Percentiles rank a stretch among this genome's conserved stretches.
phyloP scores from a whole-genome alignment of 2,888 invertebrate genomes.

The Entomobrya multifasciata region DNA sequence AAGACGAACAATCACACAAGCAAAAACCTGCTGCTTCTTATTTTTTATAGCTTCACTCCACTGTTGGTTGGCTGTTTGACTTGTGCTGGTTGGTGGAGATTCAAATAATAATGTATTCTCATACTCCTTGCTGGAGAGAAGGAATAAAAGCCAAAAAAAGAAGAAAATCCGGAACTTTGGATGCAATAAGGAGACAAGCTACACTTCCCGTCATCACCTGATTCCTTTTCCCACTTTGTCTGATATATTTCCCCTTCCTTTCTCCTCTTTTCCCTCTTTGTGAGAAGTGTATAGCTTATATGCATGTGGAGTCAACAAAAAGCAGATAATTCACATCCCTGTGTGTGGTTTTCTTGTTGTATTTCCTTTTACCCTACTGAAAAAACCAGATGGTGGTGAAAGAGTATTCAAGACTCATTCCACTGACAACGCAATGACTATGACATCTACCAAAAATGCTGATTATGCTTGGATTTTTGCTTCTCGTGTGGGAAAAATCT shows the following conservation, averaged over 20 bases:
- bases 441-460: conserved; percentile 22
- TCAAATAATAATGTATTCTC: conserved; percentile 26
- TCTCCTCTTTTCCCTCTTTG: not conserved
- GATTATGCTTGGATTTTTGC: conserved; percentile 8
- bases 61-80: conserved; percentile 23
- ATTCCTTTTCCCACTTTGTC: conserved; percentile 59
- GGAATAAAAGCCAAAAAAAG: not conserved
- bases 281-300: not conserved
- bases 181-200: conserved; percentile 65
- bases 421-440: not conserved
- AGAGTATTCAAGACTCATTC: conserved; percentile 9
- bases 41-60: not conserved
- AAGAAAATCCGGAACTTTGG: conserved; percentile 51
- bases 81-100: not conserved
- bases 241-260: conserved; percentile 56
- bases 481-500: not conserved
- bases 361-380: not conserved
- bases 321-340: conserved; percentile 42
- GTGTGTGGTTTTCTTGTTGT: not conserved
- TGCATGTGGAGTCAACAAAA: not conserved
- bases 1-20: conserved; percentile 50
- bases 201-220: conserved; percentile 68
- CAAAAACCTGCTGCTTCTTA: conserved; percentile 64
- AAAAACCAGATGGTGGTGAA: not conserved
- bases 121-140: not conserved